These are phyloP conservation scores for Nycticorax nycticorax DNA, from an alignment of 2,113 vertebrate genomes.

Conservation along the genomic window DNA sequence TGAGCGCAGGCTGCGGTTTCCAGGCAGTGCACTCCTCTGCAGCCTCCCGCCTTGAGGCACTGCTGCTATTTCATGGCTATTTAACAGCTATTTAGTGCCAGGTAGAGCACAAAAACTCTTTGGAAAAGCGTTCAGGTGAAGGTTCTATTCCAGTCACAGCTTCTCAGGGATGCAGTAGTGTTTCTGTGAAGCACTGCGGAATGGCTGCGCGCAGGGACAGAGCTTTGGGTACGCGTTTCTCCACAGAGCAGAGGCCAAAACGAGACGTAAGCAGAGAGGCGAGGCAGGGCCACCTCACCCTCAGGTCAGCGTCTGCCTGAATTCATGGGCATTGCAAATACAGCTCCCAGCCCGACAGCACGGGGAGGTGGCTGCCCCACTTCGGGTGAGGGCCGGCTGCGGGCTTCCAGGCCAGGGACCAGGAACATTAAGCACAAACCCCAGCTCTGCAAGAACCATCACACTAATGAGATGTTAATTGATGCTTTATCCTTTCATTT, in stretches of 20 bases:
- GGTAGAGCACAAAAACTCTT: not conserved
- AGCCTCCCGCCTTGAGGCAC: not conserved
- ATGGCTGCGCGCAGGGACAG: no score
- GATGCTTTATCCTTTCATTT: not conserved
- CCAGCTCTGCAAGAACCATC: not conserved
- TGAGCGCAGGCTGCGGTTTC: not conserved
- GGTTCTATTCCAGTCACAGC: no score
- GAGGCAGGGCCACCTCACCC: not conserved
- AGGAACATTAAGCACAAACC: not conserved
- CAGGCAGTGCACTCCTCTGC: not conserved
- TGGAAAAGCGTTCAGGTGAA: not conserved
- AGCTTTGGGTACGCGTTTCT: not conserved
- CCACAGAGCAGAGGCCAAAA: not conserved
- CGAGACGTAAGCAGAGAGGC: not conserved
- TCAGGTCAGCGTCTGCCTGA: not conserved
- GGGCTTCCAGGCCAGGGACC: no score
- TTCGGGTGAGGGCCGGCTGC: not conserved
- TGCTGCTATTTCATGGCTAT: not conserved
- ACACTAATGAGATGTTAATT: accelerated
- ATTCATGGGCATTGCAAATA: accelerated
- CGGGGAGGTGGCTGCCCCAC: not conserved
- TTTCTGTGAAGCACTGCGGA: not conserved
- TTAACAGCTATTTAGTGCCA: accelerated
- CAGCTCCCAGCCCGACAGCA: no score
- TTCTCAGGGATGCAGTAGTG: accelerated